phyloP scores from a whole-genome alignment of 2,113 vertebrate genomes.

The Plestiodon gilberti region DNA sequence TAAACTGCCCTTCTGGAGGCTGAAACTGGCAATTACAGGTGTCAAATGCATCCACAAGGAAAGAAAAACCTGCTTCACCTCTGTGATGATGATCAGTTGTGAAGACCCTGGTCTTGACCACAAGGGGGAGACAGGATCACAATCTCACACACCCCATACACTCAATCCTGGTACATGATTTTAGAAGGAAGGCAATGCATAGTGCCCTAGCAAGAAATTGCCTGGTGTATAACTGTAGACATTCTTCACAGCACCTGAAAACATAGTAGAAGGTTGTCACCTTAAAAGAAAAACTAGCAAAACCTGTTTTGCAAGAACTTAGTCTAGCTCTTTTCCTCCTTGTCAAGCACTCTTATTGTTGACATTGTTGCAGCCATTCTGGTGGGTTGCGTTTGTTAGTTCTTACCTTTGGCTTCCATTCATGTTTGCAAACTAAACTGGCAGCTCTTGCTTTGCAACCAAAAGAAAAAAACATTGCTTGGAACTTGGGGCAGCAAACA shows the following conservation, averaged over 20 bases:
- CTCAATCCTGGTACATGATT: not conserved
- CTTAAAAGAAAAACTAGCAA: not conserved
- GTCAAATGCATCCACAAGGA: not conserved
- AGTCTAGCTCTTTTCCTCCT: not conserved
- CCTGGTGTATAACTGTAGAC: not conserved
- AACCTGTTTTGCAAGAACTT: not conserved
- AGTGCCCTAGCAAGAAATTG: not conserved
- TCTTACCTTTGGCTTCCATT: not conserved
- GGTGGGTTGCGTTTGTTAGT: not conserved
- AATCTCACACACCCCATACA: not conserved
- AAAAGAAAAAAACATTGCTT: accelerated
- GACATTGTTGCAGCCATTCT: not conserved
- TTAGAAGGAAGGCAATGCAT: not conserved
- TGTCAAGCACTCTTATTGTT: not conserved
- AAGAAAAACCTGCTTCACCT: not conserved
- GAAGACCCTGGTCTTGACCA: not conserved
- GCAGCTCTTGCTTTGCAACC: not conserved
- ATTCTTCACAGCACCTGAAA: not conserved
- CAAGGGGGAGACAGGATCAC: slow-evolving; percentile 14
- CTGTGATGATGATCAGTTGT: not conserved
- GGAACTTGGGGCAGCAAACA: not conserved
- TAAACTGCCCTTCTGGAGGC: not conserved
- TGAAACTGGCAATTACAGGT: not conserved
- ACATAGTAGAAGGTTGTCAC: not conserved
- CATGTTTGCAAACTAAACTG: not conserved